Evolutionary conservation across 2,113 vertebrate genomes (phyloP).

Genomic region (Gymnorhina tibicen): DNA sequence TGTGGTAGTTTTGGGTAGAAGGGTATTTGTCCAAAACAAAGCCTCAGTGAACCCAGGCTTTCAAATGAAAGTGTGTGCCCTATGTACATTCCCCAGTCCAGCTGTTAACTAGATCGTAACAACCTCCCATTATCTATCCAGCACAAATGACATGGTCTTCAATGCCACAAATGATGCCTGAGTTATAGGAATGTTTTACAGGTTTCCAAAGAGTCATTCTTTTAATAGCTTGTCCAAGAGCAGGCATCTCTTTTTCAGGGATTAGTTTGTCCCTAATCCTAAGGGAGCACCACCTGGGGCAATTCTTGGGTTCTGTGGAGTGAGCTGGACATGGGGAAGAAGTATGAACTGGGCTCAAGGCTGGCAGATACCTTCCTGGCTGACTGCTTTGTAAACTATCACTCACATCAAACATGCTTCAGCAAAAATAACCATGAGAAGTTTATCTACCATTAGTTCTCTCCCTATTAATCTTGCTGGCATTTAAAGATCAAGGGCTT

Average conservation of each 20-base stretch:
- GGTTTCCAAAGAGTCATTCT: not conserved
- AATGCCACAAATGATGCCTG: not conserved
- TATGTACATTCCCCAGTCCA: not conserved
- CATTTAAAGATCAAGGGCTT: not conserved
- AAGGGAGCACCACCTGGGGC: not conserved
- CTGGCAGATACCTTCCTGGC: not conserved
- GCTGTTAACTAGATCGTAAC: not conserved
- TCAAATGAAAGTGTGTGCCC: not conserved
- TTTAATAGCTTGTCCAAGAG: not conserved
- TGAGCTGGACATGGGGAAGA: not conserved
- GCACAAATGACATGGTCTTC: not conserved
- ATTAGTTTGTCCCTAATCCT: not conserved
- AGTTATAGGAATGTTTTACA: not conserved
- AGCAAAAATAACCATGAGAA: not conserved
- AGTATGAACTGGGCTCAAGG: not conserved
- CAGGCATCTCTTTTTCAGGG: not conserved
- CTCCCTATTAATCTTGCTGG: not conserved
- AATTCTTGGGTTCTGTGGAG: not conserved
- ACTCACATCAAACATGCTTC: not conserved
- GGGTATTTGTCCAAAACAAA: not conserved
- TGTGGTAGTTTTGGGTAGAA: not conserved
- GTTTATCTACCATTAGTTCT: not conserved
- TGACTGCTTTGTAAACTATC: not conserved
- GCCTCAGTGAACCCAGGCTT: not conserved
- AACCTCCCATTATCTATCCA: not conserved